phyloP scores from a whole-genome alignment of 2,888 invertebrate species.

The Drosophila cognata region DNA sequence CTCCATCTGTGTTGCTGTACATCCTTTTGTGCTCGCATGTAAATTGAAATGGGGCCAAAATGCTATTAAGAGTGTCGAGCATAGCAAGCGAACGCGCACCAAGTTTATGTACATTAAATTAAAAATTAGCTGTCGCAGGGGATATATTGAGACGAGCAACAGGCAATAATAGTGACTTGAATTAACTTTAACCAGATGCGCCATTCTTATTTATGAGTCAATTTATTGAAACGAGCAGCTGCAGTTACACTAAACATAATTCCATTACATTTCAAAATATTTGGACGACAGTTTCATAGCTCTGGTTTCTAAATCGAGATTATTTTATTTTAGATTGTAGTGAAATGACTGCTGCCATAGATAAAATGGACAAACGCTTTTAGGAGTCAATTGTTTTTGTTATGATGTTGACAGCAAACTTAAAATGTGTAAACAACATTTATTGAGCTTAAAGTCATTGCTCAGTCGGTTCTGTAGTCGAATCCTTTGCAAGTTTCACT shows the following conservation, averaged over 20 bases:
- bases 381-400: not conserved
- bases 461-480: not conserved
- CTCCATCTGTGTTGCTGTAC: constrained; percentile 14
- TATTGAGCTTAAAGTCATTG: not conserved
- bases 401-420: not conserved
- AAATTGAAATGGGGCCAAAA: constrained; percentile 77
- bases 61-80: constrained; percentile 67
- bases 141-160: constrained; percentile 47
- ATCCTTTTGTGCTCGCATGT: constrained; percentile 58
- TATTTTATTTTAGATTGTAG: not conserved
- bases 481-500: constrained; percentile 46
- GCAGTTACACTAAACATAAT: not conserved
- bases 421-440: not conserved
- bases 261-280: not conserved
- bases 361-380: not conserved
- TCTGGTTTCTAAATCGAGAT: not conserved
- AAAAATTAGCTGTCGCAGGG: constrained; percentile 77
- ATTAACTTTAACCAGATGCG: constrained; percentile 19
- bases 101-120: constrained; percentile 71
- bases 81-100: constrained; percentile 51
- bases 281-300: not conserved
- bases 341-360: not conserved
- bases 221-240: not conserved
- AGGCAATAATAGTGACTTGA: constrained; percentile 18
- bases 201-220: not conserved